Evolutionary conservation across 2,797 vertebrate genomes (phyloP).

Genomic region (Siniperca undulata): DNA sequence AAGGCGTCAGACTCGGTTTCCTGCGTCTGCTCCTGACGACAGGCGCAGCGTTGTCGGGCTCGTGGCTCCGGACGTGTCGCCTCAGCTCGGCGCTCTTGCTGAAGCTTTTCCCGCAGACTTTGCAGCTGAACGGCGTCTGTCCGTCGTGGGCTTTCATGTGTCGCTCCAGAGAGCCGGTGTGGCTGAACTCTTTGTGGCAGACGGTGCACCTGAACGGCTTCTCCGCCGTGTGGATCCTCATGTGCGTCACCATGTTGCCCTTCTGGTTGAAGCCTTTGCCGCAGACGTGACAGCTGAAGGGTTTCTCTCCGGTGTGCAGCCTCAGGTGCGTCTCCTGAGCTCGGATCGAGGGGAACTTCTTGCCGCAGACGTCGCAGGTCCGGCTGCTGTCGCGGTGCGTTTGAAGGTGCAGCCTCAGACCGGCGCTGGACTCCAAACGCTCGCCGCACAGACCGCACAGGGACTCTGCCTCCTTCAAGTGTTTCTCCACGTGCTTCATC

Average conservation of each 20-base stretch:
- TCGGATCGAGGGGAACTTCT: constrained; percentile 66
- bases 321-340: constrained; percentile 70
- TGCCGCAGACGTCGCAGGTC: constrained; percentile 69
- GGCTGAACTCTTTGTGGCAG: constrained; percentile 55
- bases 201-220: constrained; percentile 43
- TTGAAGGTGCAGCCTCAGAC: constrained; percentile 64
- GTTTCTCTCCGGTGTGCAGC: constrained; percentile 74
- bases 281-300: constrained; percentile 68
- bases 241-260: constrained; percentile 73
- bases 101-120: constrained; percentile 47
- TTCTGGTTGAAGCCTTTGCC: constrained; percentile 72
- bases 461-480: constrained; percentile 31
- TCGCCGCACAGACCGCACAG: constrained; percentile 69
- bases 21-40: neutral
- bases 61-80: constrained; percentile 47
- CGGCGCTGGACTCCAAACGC: constrained; percentile 20
- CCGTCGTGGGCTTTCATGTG: constrained; percentile 51
- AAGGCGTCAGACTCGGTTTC: constrained; percentile 36
- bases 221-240: constrained; percentile 58
- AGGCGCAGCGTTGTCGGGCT: rapidly evolving
- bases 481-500: constrained; percentile 70
- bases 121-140: constrained; percentile 47
- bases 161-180: constrained; percentile 49
- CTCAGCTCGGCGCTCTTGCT: constrained; percentile 38
- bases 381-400: constrained; percentile 59